Base-by-base conservation (phyloP, 92 coral and sea anemone genomes). In the Porites divaricata region DNA sequence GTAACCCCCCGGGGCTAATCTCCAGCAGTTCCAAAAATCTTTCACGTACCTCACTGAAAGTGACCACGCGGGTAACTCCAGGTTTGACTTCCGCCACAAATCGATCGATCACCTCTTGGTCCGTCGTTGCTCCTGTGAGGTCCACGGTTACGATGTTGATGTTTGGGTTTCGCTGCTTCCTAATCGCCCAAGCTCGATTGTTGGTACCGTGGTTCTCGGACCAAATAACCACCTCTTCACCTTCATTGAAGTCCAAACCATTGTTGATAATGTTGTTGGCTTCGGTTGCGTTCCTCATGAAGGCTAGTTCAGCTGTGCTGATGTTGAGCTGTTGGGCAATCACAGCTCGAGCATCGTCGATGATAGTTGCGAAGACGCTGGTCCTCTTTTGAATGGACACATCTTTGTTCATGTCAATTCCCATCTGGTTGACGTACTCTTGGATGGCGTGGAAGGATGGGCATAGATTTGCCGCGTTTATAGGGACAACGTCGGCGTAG, bases 291-390 rank as follows among this genome's bases (percentile, higher is more conserved):
- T 85, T 85, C 35, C 92, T 73, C 86, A 77, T 52, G 54, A 89
- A 71, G 15, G 92, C 92, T 1, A 89, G 22, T 16, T 54, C 73
- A n/a, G 70, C 77, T 48, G 80, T 9, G 13, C 28, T 16, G 9
- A 89, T 86, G 41, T 86, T 86, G 63, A 89, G 85, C 75, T 89
- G 89, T 28, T 57, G n/a, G 13, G 92, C 92, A 23, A 89, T 72
- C 54, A 57, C 57, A 19, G 65, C 88, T 17, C 89, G 84, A 10
- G 92, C 92, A 68, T 75, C 70, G 58, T 74, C 82, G 41, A 84
- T 84, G 57, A 75, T 28, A 54, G 78, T 22, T 35, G 82, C 78
- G 19, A 74, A 64, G 21, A 57, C 82, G 28, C 78, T 24, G 25
- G 78, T 78, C 8, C 88, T 72, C 48, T 75, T 84, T 72, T 82